Evolutionary conservation across 2,888 invertebrate genomes (phyloP).

Genomic region (Monopis laevigella): DNA sequence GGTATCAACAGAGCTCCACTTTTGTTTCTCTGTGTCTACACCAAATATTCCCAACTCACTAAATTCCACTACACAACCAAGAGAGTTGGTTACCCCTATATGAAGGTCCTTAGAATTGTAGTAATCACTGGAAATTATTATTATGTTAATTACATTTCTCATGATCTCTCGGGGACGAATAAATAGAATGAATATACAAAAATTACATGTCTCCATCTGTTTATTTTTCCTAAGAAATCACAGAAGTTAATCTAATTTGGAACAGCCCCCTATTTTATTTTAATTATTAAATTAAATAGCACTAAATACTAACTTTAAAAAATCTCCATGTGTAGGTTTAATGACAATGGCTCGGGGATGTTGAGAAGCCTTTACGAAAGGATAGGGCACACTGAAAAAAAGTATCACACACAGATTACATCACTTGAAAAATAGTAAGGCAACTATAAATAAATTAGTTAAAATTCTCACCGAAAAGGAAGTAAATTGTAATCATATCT

Average conservation of each 20-base stretch:
- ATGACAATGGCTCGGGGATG: slow-evolving; percentile 85
- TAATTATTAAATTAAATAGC: too few relatives aligned
- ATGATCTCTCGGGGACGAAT: too few relatives aligned
- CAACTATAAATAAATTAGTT: neutral
- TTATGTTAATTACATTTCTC: too few relatives aligned
- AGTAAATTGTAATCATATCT: slow-evolving; percentile 73
- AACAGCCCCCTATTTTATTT: neutral
- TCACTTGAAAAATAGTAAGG: neutral
- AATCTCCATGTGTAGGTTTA: slow-evolving; percentile 88
- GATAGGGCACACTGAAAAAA: slow-evolving; percentile 79
- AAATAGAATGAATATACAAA: too few relatives aligned
- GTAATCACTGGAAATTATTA: slow-evolving; percentile 75
- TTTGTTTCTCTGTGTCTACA: slow-evolving; percentile 66
- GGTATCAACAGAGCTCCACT: slow-evolving; percentile 66
- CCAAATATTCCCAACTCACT: slow-evolving; percentile 79
- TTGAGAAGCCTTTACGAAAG: slow-evolving; percentile 83
- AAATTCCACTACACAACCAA: slow-evolving; percentile 83
- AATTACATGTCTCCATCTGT: too few relatives aligned
- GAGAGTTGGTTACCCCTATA: slow-evolving; percentile 88
- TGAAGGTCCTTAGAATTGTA: slow-evolving; percentile 86
- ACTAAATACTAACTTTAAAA: slow-evolving; percentile 77
- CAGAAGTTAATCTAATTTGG: neutral
- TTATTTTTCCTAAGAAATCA: neutral
- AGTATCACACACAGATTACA: slow-evolving; percentile 20
- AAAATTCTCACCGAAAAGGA: slow-evolving; percentile 73